These are phyloP conservation scores for Rhinoraja longicauda DNA, from an alignment of 2,797 vertebrate species.

Conservation along the genomic window DNA sequence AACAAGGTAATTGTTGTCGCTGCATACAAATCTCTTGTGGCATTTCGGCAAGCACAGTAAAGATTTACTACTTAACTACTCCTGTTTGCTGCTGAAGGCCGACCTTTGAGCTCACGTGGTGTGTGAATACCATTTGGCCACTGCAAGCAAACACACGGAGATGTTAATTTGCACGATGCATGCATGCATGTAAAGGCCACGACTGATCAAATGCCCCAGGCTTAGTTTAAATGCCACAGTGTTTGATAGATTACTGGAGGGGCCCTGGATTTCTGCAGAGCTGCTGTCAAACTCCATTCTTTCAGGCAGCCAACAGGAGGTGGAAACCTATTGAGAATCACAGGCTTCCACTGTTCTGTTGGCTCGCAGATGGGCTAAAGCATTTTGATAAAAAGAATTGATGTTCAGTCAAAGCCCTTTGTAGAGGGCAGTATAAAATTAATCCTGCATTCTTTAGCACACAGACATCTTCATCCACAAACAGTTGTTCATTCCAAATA, in stretches of 20 bases:
- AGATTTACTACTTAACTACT: conserved; percentile 12
- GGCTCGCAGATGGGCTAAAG: conserved; percentile 7
- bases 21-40: neutral
- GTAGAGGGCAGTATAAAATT: neutral
- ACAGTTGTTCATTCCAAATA: neutral
- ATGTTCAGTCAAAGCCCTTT: conserved; percentile 8
- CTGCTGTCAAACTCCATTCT: conserved; percentile 9
- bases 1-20: neutral
- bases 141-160: conserved; percentile 9
- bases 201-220: neutral
- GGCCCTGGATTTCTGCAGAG: neutral
- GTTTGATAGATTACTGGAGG: neutral
- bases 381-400: neutral
- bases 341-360: neutral
- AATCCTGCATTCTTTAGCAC: neutral
- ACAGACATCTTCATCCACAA: neutral
- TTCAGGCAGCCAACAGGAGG: neutral
- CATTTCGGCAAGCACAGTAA: neutral
- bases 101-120: conserved; percentile 12
- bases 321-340: neutral
- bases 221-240: neutral
- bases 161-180: neutral
- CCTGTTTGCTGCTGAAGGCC: neutral
- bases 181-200: neutral
- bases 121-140: conserved; percentile 20